Conservation (phyloP, 2,888 invertebrate genomes). For the Oligia fasciuncula region DNA sequence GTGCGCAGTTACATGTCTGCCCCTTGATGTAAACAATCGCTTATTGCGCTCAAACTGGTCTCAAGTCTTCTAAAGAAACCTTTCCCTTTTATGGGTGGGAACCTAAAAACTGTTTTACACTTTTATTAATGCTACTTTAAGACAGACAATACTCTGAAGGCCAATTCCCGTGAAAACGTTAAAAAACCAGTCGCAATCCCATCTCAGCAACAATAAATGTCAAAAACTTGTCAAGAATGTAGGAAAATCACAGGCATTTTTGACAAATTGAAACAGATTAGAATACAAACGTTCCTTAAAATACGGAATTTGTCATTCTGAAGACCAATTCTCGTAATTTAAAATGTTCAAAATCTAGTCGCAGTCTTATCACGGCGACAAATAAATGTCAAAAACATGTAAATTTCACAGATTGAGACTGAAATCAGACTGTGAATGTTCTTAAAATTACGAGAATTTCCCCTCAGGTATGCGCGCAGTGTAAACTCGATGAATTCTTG, state of each 20-base stretch:
- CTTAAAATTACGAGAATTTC: background rate
- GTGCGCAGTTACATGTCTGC: background rate
- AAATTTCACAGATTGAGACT: too few relatives aligned
- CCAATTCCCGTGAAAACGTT: background rate
- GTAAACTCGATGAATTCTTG: background rate
- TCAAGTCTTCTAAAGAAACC: background rate
- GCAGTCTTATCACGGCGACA: too few relatives aligned
- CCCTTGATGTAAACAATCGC: background rate
- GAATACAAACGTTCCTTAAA: too few relatives aligned
- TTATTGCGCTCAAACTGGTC: background rate
- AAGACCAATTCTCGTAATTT: too few relatives aligned
- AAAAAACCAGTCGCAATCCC: background rate
- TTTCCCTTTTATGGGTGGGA: background rate
- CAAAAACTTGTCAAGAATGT: background rate
- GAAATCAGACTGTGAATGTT: background rate
- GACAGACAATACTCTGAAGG: background rate
- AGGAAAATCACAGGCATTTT: background rate
- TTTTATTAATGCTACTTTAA: background rate
- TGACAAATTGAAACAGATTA: too few relatives aligned
- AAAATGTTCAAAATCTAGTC: too few relatives aligned
- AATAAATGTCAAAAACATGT: too few relatives aligned
- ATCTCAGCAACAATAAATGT: background rate
- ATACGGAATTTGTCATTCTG: too few relatives aligned
- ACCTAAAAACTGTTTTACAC: background rate
- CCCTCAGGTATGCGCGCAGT: background rate